phyloP scores from a whole-genome alignment of 2,113 vertebrate species.

The Excalfactoria chinensis region DNA sequence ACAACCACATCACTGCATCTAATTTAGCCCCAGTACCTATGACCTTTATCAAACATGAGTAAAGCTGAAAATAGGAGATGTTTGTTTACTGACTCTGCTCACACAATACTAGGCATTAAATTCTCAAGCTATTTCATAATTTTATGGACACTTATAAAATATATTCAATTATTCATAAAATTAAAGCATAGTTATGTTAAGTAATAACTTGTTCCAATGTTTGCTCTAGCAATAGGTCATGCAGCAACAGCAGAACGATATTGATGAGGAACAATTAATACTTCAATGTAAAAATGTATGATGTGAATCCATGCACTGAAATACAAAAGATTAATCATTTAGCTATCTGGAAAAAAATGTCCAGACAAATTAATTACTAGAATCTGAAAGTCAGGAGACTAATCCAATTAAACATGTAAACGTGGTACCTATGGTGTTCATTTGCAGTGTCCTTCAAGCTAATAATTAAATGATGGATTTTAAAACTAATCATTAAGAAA shows the following conservation, averaged over 20 bases:
- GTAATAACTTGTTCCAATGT: constrained; percentile 21
- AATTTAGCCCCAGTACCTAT: background rate
- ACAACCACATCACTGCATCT: background rate
- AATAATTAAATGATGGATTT: constrained; percentile 77
- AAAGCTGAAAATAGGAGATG: constrained; percentile 10
- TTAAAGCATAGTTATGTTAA: constrained; percentile 1
- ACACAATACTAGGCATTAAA: background rate
- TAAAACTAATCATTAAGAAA: constrained; percentile 71
- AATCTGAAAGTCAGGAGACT: constrained; percentile 73
- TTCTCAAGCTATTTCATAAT: constrained; percentile 59
- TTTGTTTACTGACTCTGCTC: background rate
- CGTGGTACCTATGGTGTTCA: constrained; percentile 40
- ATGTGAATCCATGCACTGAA: constrained; percentile 30
- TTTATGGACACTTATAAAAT: background rate
- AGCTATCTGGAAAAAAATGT: constrained; percentile 44
- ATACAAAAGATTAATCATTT: constrained; percentile 67
- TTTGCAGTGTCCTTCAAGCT: constrained; percentile 70
- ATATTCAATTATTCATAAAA: constrained; percentile 42
- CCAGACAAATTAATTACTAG: constrained; percentile 71
- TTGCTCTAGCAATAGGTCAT: background rate
- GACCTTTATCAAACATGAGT: constrained; percentile 16
- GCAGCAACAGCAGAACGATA: background rate
- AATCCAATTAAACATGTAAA: constrained; percentile 78
- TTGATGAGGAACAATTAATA: constrained; percentile 44
- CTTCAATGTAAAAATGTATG: constrained; percentile 48